These are phyloP conservation scores for Hippocampus guttulatus DNA, from an alignment of 2,113 vertebrate species.

Conservation along the genomic window DNA sequence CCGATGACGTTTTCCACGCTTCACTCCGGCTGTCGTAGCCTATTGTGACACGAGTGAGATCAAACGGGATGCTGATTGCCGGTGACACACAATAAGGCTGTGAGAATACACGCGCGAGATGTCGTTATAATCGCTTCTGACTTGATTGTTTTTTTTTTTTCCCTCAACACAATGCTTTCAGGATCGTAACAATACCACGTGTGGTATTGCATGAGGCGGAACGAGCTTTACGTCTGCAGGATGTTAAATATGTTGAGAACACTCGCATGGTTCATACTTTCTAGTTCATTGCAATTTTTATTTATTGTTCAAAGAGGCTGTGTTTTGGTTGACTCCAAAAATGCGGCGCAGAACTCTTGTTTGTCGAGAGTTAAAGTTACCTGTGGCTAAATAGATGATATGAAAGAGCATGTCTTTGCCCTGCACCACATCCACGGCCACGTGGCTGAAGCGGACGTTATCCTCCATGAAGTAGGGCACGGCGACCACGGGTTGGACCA, in stretches of 20 bases:
- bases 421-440: slow-evolving; percentile 93
- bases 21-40: slow-evolving; percentile 32
- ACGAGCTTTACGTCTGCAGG: neutral
- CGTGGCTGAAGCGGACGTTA: slow-evolving; percentile 89
- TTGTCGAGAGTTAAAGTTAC: slow-evolving; percentile 70
- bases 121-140: slow-evolving; percentile 2
- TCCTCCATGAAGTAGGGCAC: slow-evolving; percentile 95
- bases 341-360: neutral
- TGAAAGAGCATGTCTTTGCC: slow-evolving; percentile 79
- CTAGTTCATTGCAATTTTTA: neutral
- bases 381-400: slow-evolving; percentile 93
- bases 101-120: neutral
- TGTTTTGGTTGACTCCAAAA: neutral
- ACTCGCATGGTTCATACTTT: too few relatives aligned
- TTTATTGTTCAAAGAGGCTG: neutral
- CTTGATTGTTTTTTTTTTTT: neutral
- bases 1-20: slow-evolving; percentile 27
- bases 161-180: neutral
- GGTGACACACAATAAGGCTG: neutral
- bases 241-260: too few relatives aligned
- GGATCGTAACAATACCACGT: neutral
- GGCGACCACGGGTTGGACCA: slow-evolving; percentile 84
- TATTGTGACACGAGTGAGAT: slow-evolving; percentile 35
- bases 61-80: slow-evolving; percentile 31
- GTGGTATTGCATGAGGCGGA: neutral